Evolutionary conservation across 2,113 vertebrate genomes (phyloP).

Genomic region (Orientallactaga bullata): DNA sequence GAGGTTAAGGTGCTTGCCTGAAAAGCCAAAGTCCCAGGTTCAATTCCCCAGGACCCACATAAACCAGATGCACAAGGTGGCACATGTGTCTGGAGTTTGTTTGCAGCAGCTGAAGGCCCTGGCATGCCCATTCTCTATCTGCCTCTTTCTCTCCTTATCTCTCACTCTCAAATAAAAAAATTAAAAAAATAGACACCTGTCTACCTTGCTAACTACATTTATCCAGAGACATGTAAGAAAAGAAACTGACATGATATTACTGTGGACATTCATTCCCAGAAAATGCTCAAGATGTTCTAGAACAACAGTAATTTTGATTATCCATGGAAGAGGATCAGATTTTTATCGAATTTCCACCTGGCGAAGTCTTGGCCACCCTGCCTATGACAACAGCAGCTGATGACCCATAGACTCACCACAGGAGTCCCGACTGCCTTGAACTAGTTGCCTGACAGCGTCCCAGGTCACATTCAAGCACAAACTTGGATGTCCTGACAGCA

Average conservation of each 20-base stretch:
- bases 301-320: not conserved
- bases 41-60: too few species aligned
- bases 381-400: not conserved
- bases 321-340: not conserved
- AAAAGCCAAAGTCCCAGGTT: too few species aligned
- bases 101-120: too few species aligned
- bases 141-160: too few species aligned
- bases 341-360: not conserved
- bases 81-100: too few species aligned
- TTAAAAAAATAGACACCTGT: not conserved
- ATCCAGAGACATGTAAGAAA: not conserved
- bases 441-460: not conserved
- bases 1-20: too few species aligned
- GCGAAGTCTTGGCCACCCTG: not conserved
- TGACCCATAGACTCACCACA: not conserved
- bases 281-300: not conserved
- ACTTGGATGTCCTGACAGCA: not conserved
- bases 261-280: not conserved
- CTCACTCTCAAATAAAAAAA: too few species aligned
- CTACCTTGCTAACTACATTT: not conserved
- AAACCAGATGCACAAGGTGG: too few species aligned
- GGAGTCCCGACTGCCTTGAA: fast-evolving
- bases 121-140: too few species aligned
- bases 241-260: not conserved
- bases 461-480: not conserved